Conservation (phyloP, 2,797 vertebrate species). For the Chiroxiphia lanceolata region DNA sequence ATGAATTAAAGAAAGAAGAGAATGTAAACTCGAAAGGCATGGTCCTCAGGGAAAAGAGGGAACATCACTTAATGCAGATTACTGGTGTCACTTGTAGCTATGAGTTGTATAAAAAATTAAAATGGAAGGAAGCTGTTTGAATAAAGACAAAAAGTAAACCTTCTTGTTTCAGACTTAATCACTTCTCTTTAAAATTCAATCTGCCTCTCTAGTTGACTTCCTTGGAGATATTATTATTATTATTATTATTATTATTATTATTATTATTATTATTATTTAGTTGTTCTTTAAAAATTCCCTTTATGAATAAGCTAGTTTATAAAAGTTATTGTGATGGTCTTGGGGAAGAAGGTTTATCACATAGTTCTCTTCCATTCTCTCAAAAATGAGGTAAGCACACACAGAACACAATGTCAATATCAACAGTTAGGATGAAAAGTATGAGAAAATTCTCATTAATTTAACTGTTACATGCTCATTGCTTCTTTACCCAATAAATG, state of each 20-base stretch:
- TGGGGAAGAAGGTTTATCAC: background rate
- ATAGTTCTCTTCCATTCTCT: background rate
- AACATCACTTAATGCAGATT: background rate
- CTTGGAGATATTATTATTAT: background rate
- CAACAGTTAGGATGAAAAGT: background rate
- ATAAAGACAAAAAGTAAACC: background rate
- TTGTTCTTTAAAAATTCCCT: background rate
- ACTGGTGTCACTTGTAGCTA: background rate
- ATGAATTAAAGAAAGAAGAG: background rate
- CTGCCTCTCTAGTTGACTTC: background rate
- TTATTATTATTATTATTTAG: background rate
- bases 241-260: background rate
- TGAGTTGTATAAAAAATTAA: background rate
- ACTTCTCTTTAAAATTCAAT: background rate
- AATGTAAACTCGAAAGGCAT: background rate
- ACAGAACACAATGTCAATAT: background rate
- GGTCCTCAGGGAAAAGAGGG: background rate
- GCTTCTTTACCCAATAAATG: background rate
- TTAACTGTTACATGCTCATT: background rate
- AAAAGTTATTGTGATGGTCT: background rate
- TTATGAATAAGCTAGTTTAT: background rate
- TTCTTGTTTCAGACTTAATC: background rate
- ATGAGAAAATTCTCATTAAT: background rate
- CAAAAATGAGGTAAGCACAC: background rate
- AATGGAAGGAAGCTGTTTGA: background rate